Evolutionary conservation across 2,888 invertebrate species (phyloP).

Genomic region (Eupithecia vulgata): DNA sequence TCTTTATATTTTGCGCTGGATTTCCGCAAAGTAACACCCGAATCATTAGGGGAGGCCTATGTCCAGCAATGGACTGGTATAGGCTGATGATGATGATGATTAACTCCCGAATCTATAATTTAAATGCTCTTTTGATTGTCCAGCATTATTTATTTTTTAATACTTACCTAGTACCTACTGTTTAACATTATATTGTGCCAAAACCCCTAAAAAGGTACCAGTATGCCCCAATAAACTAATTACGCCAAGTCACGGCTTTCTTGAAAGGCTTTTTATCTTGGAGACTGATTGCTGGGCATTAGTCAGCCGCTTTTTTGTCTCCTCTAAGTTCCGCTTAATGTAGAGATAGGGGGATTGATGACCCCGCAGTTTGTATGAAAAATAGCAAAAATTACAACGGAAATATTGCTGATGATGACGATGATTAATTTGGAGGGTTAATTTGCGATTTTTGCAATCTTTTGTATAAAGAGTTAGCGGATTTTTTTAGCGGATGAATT

Average conservation of each 20-base stretch:
- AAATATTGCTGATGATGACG: not conserved
- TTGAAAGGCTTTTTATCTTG: conserved; percentile 58
- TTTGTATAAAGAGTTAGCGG: not conserved
- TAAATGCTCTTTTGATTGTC: too few species aligned
- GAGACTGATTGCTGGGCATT: conserved; percentile 69
- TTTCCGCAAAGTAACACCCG: too few species aligned
- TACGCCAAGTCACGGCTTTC: conserved; percentile 42
- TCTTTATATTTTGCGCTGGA: too few species aligned
- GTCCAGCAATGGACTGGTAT: too few species aligned
- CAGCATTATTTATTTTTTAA: too few species aligned
- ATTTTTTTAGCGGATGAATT: not conserved
- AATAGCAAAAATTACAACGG: conserved; percentile 24
- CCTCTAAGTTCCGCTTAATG: conserved; percentile 60
- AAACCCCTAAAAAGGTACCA: conserved; percentile 17
- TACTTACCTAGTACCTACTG: not conserved
- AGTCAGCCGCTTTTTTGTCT: conserved; percentile 66
- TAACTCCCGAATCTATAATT: too few species aligned
- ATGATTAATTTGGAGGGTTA: conserved; percentile 9
- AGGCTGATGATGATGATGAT: too few species aligned
- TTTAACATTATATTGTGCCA: not conserved
- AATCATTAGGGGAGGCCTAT: too few species aligned
- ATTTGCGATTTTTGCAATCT: conserved; percentile 4
- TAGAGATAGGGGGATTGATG: conserved; percentile 66
- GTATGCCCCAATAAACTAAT: conserved; percentile 42
- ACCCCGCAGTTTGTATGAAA: conserved; percentile 31